Evolutionary conservation across 2,888 invertebrate genomes (phyloP).

Genomic region (Miltochrista miniata): DNA sequence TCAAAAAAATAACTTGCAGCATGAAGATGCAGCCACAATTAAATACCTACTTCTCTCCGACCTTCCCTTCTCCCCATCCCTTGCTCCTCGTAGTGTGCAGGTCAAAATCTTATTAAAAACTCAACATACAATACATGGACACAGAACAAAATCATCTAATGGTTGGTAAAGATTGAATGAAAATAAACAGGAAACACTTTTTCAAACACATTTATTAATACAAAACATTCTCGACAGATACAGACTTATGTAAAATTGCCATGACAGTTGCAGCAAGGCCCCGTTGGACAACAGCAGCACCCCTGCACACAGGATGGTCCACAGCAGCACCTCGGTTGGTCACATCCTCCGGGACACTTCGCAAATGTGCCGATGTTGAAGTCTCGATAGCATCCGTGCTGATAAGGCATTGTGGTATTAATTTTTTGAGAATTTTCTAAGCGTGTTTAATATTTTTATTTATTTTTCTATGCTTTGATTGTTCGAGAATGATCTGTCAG

Average conservation of each 20-base stretch:
- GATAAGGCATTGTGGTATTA: constrained; percentile 51
- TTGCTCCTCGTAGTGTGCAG: too few relatives aligned
- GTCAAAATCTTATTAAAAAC: too few relatives aligned
- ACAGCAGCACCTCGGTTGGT: constrained; percentile 41
- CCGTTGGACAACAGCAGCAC: constrained; percentile 52
- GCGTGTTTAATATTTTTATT: not conserved
- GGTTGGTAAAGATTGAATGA: too few relatives aligned
- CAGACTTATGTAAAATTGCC: constrained; percentile 8
- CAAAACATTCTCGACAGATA: constrained; percentile 5
- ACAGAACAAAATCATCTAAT: too few relatives aligned
- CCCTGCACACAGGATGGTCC: constrained; percentile 46
- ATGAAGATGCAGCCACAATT: too few relatives aligned
- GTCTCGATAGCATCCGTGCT: constrained; percentile 62
- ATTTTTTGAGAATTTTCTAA: constrained; percentile 3
- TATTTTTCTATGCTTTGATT: not conserved
- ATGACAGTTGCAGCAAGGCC: constrained; percentile 58
- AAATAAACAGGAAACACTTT: not conserved
- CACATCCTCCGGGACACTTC: constrained; percentile 61
- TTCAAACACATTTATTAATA: constrained; percentile 13
- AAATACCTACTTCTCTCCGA: too few relatives aligned
- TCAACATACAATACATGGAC: too few relatives aligned
- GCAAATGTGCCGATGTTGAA: constrained; percentile 64
- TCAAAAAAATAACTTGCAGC: too few relatives aligned
- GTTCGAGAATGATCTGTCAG: not conserved
- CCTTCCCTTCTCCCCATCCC: too few relatives aligned